Evolutionary conservation across 1,140 invertebrate species (phyloP).

Genomic region (Drosophila willistoni): DNA sequence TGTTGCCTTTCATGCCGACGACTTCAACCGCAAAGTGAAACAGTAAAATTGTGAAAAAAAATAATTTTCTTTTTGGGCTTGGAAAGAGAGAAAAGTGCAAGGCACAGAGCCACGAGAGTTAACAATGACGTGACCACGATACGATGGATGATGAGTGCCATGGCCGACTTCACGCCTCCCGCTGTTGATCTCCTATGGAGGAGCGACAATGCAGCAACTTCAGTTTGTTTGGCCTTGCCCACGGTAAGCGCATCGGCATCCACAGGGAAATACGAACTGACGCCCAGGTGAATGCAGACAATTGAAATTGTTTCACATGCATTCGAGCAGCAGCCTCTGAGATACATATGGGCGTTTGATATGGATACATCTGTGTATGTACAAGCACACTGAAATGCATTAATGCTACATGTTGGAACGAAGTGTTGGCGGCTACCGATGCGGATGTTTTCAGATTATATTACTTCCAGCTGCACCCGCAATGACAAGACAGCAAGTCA

Average conservation of each 20-base stretch:
- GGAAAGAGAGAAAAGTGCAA: conserved; percentile 51
- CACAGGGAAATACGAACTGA: conserved; percentile 19
- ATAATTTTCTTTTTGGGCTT: conserved; percentile 22
- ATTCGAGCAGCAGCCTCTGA: conserved; percentile 26
- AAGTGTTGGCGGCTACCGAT: conserved; percentile 31
- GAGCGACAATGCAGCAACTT: conserved; percentile 33
- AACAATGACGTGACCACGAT: conserved; percentile 10
- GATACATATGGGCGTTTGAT: conserved; percentile 44
- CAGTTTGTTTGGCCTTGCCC: conserved; percentile 58
- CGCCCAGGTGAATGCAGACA: conserved; percentile 33
- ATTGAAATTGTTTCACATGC: conserved; percentile 62
- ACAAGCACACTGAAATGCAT: background rate
- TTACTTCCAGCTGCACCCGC: conserved; percentile 43
- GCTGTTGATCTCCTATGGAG: conserved; percentile 10
- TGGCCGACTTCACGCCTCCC: background rate
- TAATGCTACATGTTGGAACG: background rate
- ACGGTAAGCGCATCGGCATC: conserved; percentile 45
- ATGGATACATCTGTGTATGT: conserved; percentile 28
- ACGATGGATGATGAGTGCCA: conserved; percentile 34
- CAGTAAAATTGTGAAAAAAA: conserved; percentile 60
- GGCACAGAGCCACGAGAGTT: conserved; percentile 23
- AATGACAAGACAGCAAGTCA: conserved; percentile 35
- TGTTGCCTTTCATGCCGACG: conserved; percentile 31
- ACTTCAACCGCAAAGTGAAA: conserved; percentile 55
- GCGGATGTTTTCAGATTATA: conserved; percentile 44